A percentile compares a stretch with the other conserved stretches of the same genome.
Conservation (phyloP, 2,797 vertebrate species). For the Otolemur crassicaudatus region DNA sequence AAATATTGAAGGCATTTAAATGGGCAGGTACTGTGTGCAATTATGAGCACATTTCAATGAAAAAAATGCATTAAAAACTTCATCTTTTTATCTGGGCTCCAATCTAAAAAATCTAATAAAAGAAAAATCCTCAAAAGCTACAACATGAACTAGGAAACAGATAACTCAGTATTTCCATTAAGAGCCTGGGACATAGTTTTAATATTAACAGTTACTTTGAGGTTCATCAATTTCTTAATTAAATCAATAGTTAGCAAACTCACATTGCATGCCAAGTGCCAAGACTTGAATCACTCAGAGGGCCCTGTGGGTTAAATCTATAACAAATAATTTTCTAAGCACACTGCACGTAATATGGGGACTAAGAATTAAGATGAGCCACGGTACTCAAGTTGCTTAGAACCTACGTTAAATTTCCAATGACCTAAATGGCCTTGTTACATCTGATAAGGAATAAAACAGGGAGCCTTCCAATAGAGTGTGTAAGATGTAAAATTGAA, state of each 20-base stretch:
- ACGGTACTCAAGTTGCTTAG: not conserved
- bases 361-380: not conserved
- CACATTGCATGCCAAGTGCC: not conserved
- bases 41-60: not conserved
- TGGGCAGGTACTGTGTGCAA: not conserved
- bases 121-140: not conserved
- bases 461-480: not conserved
- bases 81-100: not conserved
- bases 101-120: not conserved
- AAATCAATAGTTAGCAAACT: not conserved
- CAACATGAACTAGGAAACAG: not conserved
- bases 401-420: not conserved
- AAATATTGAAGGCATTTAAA: not conserved
- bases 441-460: not conserved
- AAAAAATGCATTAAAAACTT: not conserved
- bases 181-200: not conserved
- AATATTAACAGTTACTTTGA: not conserved
- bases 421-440: not conserved
- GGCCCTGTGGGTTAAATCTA: not conserved
- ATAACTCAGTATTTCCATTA: not conserved
- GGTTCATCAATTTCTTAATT: not conserved
- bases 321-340: constrained; percentile 3
- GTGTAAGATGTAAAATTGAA: constrained; percentile 41
- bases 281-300: not conserved
- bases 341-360: not conserved